Evolutionary conservation across 64 coral and sea anemone species (phyloP), one percentile per base, ranked within the genome.

Genomic region (Anthopleura sola): DNA sequence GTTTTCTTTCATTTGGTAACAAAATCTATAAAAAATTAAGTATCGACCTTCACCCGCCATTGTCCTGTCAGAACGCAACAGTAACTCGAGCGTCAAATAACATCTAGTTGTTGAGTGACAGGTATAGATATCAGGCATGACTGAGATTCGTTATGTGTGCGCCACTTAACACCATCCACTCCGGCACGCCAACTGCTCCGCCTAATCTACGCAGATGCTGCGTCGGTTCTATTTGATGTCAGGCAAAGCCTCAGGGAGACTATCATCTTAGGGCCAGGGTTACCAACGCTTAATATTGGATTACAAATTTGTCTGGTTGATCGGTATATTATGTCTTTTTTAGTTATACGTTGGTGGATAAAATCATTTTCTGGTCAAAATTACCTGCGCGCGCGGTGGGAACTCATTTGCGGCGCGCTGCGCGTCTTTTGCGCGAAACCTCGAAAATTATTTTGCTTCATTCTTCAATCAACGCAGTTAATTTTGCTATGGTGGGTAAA

Each of bases 101-200:
- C 66, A 28, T 15, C 3, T 14, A 32, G 26, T 4, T 71, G 29
- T 33, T 34, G 66, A 71, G 26, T 3, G 66, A 71, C 66, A 71
- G 66, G 66, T 34, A 71, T 71, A 29, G 26, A 0, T 34, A 31
- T 69, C 8, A 69, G 1, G 4, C 66, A 69, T 32, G 66, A 69
- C 26, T 29, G 14, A 69, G 14, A 69, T 71, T 10, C 12, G 66
- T 71, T 10, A 15, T 71, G 31, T 71, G 66, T 34, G 28, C 24
- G 16, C 66, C 66, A 71, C 66, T 71, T 71, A 71, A 71, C 66
- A 34, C 66, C 29, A 71, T 32, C n/a, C 24, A 71, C 66, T 71
- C 66, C 62, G 24, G 2, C 62, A 68, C 62, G 62, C 62, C 26
- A 68, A 68, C 26, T 71, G 66, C 66, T 29, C 66, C 6, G n/a